Evolutionary conservation across 2,888 invertebrate genomes (phyloP).

Genomic region (Synanthedon vespiformis): DNA sequence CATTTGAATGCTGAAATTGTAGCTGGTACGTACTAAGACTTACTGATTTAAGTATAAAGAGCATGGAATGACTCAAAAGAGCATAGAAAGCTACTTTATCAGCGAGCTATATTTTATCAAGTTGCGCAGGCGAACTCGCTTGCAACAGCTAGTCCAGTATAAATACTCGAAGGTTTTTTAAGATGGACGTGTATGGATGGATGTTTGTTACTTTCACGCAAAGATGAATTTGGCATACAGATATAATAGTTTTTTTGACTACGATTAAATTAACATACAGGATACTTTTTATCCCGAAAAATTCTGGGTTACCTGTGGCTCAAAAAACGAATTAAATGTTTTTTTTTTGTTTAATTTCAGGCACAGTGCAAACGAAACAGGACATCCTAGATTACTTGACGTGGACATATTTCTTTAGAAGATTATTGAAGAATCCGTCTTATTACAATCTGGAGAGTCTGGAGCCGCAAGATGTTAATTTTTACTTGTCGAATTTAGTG

Average conservation of each 20-base stretch:
- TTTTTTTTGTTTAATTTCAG: slow-evolving; percentile 48
- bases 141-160: too few species aligned
- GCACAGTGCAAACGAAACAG: slow-evolving; percentile 92
- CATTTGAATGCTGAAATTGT: slow-evolving; percentile 98
- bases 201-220: too few species aligned
- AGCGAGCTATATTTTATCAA: too few species aligned
- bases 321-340: too few species aligned
- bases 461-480: slow-evolving; percentile 76
- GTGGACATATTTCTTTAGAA: slow-evolving; percentile 97
- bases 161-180: too few species aligned
- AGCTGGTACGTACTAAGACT: slow-evolving; percentile 62
- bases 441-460: slow-evolving; percentile 86
- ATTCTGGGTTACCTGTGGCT: too few species aligned
- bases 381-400: slow-evolving; percentile 96
- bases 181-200: too few species aligned
- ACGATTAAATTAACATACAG: too few species aligned
- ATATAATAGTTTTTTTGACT: too few species aligned
- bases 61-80: neutral
- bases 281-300: too few species aligned
- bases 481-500: slow-evolving; percentile 84
- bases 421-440: slow-evolving; percentile 91
- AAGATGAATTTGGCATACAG: too few species aligned
- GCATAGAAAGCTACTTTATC: neutral
- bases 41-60: neutral
- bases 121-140: too few species aligned